Conservation (phyloP, 2,113 vertebrate genomes). For the Sialia sialis region DNA sequence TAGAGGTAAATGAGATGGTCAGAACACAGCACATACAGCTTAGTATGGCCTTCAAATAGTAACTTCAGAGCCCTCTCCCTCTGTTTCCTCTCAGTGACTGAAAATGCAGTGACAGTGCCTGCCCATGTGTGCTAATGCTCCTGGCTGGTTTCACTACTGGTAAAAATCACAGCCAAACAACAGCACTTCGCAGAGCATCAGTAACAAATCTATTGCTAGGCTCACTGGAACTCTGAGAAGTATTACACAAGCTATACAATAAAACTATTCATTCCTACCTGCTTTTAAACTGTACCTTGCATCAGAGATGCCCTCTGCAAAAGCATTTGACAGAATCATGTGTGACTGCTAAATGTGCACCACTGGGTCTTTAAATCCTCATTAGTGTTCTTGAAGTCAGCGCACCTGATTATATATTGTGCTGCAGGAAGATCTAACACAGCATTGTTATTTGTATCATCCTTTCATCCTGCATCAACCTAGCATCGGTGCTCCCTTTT, state of each 20-base stretch:
- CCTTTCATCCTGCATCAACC: background rate
- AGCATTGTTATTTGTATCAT: constrained; percentile 6
- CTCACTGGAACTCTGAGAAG: background rate
- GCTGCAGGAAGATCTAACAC: background rate
- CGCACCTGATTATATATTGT: background rate
- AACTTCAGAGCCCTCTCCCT: background rate
- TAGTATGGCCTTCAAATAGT: background rate
- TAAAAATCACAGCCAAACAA: background rate
- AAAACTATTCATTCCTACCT: background rate
- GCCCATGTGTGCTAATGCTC: fast-evolving
- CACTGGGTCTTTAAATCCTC: constrained; percentile 9
- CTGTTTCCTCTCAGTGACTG: background rate
- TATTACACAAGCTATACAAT: background rate
- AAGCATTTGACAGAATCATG: background rate
- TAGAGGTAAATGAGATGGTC: background rate
- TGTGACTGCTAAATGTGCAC: background rate
- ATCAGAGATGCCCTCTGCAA: background rate
- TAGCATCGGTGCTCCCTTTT: background rate
- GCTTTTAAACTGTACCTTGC: background rate
- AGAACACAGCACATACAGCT: background rate
- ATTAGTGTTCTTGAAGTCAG: constrained; percentile 29
- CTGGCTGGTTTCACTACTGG: background rate
- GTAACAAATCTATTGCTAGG: background rate
- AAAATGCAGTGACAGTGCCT: background rate
- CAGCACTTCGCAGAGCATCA: background rate